A percentile compares a stretch with the other conserved stretches of the same genome.
phyloP scores from a whole-genome alignment of 1,140 invertebrate species.

The Neodiprion virginianus region DNA sequence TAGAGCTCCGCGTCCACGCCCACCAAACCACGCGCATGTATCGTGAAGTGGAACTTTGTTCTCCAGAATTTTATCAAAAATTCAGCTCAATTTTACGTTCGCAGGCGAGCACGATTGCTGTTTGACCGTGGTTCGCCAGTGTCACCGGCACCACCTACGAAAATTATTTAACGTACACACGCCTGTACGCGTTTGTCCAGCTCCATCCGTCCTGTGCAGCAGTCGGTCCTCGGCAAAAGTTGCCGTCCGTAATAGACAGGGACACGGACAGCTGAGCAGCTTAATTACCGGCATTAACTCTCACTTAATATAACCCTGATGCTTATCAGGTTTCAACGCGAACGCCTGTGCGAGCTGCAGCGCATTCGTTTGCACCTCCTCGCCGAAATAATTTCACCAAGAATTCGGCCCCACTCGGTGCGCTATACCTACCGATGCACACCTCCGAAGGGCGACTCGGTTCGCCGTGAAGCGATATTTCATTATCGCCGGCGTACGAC shows the following conservation, averaged over 20 bases:
- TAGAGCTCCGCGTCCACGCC: not conserved
- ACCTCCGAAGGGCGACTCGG: too few relatives aligned
- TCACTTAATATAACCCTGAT: conserved; percentile 2
- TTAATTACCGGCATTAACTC: conserved; percentile 5
- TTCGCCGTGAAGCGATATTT: not conserved
- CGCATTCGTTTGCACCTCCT: not conserved
- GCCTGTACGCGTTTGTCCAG: not conserved
- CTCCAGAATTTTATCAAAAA: too few relatives aligned
- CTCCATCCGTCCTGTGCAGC: too few relatives aligned
- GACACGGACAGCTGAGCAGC: not conserved
- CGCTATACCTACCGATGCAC: too few relatives aligned
- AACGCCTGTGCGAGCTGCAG: not conserved
- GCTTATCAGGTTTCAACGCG: not conserved
- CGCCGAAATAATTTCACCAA: not conserved
- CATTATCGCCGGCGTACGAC: not conserved
- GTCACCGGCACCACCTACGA: not conserved
- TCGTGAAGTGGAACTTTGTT: too few relatives aligned
- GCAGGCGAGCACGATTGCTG: too few relatives aligned
- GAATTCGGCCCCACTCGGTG: not conserved
- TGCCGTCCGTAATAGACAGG: not conserved
- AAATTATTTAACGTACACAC: not conserved
- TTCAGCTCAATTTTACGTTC: too few relatives aligned
- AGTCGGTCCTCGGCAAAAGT: not conserved
- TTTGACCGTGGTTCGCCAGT: too few relatives aligned
- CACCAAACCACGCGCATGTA: too few relatives aligned